Evolutionary conservation across 2,113 vertebrate species (phyloP), one percentile per base, ranked within the genome.

Genomic region (Phycodurus eques): DNA sequence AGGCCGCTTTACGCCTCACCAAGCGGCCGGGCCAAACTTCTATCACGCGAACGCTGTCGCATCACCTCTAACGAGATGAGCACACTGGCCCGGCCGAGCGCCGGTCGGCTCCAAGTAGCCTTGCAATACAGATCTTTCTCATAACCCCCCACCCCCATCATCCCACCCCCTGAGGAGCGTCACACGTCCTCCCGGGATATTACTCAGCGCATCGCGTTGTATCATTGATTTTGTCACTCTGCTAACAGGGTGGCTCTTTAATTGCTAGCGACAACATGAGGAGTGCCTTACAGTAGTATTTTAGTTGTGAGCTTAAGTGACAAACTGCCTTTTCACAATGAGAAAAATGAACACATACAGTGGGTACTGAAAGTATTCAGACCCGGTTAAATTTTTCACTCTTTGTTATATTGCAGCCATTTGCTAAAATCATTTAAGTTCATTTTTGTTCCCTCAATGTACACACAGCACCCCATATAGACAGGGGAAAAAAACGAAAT

Each of bases 211-310:
- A 79, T 73, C 63, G 80, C 78, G 80, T 83, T 84, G 82, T 72
- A 76, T 83, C 87, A 91, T 89, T 89, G 88, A 91, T 91, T 91
- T 83, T 88, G 86, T 86, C 88, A 79, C 84, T 84, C 73, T 64
- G 69, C 59, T 71, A 67, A 83, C 68, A 63, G 85, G 83, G 74
- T 85, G 84, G 71, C 70, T 59, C 75, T 85, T 73, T 88, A 90
- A 91, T 87, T 85, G 86, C 79, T 73, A 51, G 85, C 80, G 84
- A 84, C 85, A 88, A 78, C 67, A 65, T 72, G 20, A 61, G 61
- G 68, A 39, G 43, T 80, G 64, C 59, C 66, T 71, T 73, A 71
- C 73, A 68, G 77, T 75, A 56, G 72, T 70, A 72, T 70, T 63
- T 60, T 56, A 42, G 33, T 73, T 20, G 35, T 71, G 66, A 33